Conservation (phyloP, 1,140 invertebrate genomes). For the Drosophila setifemur region DNA sequence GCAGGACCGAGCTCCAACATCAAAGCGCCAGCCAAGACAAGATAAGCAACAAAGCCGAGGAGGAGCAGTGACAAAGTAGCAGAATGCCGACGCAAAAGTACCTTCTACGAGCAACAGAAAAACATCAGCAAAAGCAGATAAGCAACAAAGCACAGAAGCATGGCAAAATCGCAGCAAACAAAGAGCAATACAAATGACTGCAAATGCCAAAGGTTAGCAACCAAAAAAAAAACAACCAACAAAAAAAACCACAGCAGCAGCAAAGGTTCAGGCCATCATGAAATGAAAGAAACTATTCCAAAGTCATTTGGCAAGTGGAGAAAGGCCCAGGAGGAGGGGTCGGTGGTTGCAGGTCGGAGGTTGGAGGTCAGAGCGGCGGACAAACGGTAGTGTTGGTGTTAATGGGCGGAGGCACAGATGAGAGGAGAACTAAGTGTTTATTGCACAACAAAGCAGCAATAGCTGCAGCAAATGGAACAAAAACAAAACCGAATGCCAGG, state of each 20-base stretch:
- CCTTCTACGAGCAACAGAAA: not conserved
- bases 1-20: slow-evolving; percentile 2
- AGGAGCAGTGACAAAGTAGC: slow-evolving; percentile 6
- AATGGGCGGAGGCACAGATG: slow-evolving; percentile 27
- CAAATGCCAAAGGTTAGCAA: slow-evolving; percentile 14
- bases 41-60: slow-evolving; percentile 7
- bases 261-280: slow-evolving; percentile 15
- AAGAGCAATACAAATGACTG: slow-evolving; percentile 29
- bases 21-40: slow-evolving; percentile 3
- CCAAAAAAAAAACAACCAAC: not conserved
- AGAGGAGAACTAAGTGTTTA: slow-evolving; percentile 35
- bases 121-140: slow-evolving; percentile 33
- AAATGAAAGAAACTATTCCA: slow-evolving; percentile 40
- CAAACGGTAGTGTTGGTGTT: slow-evolving; percentile 24
- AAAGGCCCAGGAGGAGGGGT: not conserved
- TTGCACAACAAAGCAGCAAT: slow-evolving; percentile 28
- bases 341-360: not conserved
- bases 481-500: slow-evolving; percentile 1
- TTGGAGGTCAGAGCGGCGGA: not conserved
- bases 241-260: not conserved
- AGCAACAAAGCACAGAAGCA: slow-evolving; percentile 6
- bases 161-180: slow-evolving; percentile 16
- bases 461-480: slow-evolving; percentile 4
- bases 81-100: not conserved
- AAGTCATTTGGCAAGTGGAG: slow-evolving; percentile 38